Evolutionary conservation across 2,113 vertebrate species (phyloP).

Genomic region (Chelonoidis abingdonii): DNA sequence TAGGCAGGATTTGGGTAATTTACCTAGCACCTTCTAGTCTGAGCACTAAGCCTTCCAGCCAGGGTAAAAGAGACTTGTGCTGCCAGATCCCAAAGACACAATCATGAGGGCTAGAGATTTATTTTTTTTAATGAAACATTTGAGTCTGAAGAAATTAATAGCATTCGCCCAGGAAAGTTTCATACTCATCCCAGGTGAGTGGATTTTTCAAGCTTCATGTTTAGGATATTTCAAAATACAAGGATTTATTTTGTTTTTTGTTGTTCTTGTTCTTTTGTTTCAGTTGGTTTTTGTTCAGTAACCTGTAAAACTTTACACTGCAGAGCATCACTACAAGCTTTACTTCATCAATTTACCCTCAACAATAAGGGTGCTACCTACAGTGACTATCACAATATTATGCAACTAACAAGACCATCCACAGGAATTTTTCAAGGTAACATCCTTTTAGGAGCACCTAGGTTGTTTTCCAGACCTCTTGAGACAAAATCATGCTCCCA

Average conservation of each 20-base stretch:
- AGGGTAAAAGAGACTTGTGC: background rate
- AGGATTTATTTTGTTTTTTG: background rate
- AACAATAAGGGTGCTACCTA: slow-evolving; percentile 23
- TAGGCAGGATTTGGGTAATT: background rate
- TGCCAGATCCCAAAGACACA: background rate
- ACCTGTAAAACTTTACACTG: background rate
- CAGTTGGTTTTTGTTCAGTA: background rate
- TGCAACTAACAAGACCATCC: background rate
- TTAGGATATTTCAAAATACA: background rate
- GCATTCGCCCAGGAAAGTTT: background rate
- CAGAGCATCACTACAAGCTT: background rate
- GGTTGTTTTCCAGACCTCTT: background rate
- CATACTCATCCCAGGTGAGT: background rate
- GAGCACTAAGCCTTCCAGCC: background rate
- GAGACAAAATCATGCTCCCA: background rate
- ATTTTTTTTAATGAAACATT: background rate
- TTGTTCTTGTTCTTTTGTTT: background rate
- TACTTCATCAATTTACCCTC: slow-evolving; percentile 18
- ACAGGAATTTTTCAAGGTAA: background rate
- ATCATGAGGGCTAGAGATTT: background rate
- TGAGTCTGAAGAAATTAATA: background rate
- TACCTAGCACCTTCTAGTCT: background rate
- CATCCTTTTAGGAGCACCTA: background rate
- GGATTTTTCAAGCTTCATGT: background rate
- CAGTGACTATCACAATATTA: background rate